These are phyloP conservation scores for Listronotus bonariensis DNA, from an alignment of 1,140 invertebrate species.

Conservation along the genomic window DNA sequence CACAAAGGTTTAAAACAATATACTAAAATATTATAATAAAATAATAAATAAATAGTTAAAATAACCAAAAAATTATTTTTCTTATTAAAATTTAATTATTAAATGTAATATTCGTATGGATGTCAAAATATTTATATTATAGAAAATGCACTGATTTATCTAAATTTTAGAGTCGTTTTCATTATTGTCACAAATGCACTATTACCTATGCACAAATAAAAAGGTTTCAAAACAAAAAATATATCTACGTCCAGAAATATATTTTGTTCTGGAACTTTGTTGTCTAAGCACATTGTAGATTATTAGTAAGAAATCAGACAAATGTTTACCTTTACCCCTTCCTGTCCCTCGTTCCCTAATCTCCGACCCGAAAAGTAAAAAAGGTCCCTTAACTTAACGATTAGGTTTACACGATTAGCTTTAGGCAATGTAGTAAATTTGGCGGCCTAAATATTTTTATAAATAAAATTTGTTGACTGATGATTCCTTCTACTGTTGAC, in stretches of 20 bases:
- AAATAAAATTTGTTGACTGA: slow-evolving; percentile 51
- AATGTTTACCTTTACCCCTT: not conserved
- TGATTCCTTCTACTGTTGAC: slow-evolving; percentile 42
- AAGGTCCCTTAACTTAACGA: slow-evolving; percentile 19
- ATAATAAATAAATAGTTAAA: slow-evolving; percentile 28
- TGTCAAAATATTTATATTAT: slow-evolving; percentile 41
- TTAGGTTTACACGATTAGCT: slow-evolving; percentile 19
- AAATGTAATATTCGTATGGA: slow-evolving; percentile 44
- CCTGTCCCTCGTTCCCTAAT: not conserved
- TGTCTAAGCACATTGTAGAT: slow-evolving; percentile 10
- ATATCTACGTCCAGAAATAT: not conserved
- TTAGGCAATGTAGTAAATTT: slow-evolving; percentile 35
- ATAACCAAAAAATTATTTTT: slow-evolving; percentile 45
- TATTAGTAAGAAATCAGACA: not conserved
- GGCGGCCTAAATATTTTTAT: slow-evolving; percentile 53
- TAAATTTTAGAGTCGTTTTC: slow-evolving; percentile 43
- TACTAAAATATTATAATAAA: not conserved
- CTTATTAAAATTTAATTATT: slow-evolving; percentile 36
- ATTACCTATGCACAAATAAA: slow-evolving; percentile 38
- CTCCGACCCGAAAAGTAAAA: slow-evolving; percentile 11
- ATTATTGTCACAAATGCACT: slow-evolving; percentile 47
- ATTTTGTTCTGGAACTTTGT: slow-evolving; percentile 6
- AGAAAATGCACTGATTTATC: slow-evolving; percentile 48
- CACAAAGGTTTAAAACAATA: not conserved
- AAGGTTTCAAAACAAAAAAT: slow-evolving; percentile 3